Percentiles rank a stretch among this genome's conserved stretches.
phyloP scores from a whole-genome alignment of 2,888 invertebrate genomes.

The Gibbula magus region DNA sequence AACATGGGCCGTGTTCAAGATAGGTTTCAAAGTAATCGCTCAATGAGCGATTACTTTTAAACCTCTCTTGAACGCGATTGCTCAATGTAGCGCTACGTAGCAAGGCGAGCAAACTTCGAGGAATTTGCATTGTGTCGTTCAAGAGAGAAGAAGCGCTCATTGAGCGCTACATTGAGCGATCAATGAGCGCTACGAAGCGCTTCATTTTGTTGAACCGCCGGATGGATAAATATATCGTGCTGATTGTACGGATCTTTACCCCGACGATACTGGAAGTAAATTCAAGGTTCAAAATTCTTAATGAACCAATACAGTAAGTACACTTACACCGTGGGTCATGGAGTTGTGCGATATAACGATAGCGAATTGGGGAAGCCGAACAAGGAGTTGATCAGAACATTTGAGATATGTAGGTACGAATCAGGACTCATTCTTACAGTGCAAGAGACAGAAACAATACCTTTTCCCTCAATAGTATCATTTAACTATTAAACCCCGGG shows the following conservation, averaged over 20 bases:
- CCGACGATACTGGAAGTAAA: not conserved
- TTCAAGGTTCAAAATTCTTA: not conserved
- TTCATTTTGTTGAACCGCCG: too few relatives aligned
- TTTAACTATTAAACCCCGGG: not conserved
- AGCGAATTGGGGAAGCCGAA: not conserved
- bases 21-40: too few relatives aligned
- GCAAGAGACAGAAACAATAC: not conserved
- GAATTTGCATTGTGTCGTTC: too few relatives aligned
- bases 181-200: too few relatives aligned
- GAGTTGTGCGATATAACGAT: not conserved
- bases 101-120: too few relatives aligned
- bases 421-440: not conserved
- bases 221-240: slow-evolving; percentile 3
- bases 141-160: too few relatives aligned
- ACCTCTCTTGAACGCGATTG: too few relatives aligned
- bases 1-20: too few relatives aligned
- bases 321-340: not conserved
- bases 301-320: not conserved
- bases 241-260: not conserved
- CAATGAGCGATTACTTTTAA: too few relatives aligned
- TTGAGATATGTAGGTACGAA: not conserved
- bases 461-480: not conserved
- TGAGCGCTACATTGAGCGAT: too few relatives aligned
- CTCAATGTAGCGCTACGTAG: too few relatives aligned
- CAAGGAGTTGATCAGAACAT: not conserved